Evolutionary conservation across 1,140 invertebrate species (phyloP).

Genomic region (Trichonephila clavata): DNA sequence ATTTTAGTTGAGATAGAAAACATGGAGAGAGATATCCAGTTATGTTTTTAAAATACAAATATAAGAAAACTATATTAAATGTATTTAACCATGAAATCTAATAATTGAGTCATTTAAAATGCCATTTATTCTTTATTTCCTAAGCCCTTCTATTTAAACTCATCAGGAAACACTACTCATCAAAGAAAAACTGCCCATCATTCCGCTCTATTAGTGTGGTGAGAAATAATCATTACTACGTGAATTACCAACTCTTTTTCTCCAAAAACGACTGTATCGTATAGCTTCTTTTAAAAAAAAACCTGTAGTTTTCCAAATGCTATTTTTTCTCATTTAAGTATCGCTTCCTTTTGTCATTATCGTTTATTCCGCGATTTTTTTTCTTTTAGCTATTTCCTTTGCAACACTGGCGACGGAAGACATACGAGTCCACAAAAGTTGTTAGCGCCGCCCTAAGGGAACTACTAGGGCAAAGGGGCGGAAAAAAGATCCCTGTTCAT

Average conservation of each 20-base stretch:
- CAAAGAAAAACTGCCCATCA: constrained; percentile 1
- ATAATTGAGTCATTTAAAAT: not conserved
- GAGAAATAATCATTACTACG: constrained; percentile 37
- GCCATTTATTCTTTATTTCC: not conserved
- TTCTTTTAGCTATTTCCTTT: not conserved
- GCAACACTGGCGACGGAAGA: constrained; percentile 11
- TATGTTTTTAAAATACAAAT: no score
- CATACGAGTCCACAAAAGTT: constrained; percentile 52
- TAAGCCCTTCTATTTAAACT: not conserved
- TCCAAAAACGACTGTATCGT: not conserved
- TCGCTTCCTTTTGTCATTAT: constrained; percentile 63
- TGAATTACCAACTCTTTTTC: not conserved
- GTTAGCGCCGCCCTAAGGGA: constrained; percentile 58
- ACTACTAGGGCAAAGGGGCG: not conserved
- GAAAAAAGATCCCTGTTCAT: constrained; percentile 11
- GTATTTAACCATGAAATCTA: not conserved
- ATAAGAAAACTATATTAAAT: not conserved
- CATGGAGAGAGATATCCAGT: no score
- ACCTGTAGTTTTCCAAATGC: not conserved
- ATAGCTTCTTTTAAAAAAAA: not conserved
- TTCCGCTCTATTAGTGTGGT: constrained; percentile 35
- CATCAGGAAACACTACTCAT: constrained; percentile 34
- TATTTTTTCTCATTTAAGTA: constrained; percentile 63
- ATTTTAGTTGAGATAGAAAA: no score
- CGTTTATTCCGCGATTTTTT: constrained; percentile 28